Evolutionary conservation across 2,797 vertebrate species (phyloP).

Genomic region (Molossus alvarezi): DNA sequence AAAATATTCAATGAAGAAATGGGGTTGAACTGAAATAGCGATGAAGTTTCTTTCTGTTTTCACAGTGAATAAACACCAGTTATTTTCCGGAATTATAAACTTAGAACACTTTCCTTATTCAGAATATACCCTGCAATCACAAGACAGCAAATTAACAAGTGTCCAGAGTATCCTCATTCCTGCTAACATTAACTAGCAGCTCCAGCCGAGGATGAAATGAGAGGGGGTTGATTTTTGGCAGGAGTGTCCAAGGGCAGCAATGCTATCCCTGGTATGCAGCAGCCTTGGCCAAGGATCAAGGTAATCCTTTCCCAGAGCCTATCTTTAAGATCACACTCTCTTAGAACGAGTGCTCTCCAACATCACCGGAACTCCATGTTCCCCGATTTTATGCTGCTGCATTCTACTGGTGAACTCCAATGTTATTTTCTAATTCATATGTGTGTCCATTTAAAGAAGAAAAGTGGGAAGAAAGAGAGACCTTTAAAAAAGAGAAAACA

Average conservation of each 20-base stretch:
- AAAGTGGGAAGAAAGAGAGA: background rate
- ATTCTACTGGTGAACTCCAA: background rate
- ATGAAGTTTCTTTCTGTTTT: background rate
- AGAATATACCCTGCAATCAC: background rate
- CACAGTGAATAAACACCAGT: background rate
- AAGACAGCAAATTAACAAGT: background rate
- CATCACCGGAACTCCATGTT: slow-evolving; percentile 16
- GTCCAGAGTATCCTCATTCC: background rate
- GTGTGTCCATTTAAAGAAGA: background rate
- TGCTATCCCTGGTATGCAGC: slow-evolving; percentile 77
- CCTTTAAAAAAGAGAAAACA: slow-evolving; percentile 19
- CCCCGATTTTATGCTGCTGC: background rate
- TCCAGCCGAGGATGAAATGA: slow-evolving; percentile 77
- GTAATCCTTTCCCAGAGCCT: slow-evolving; percentile 67
- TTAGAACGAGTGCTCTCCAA: slow-evolving; percentile 46
- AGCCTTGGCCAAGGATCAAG: slow-evolving; percentile 77
- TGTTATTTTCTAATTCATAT: slow-evolving; percentile 68
- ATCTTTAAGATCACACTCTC: slow-evolving; percentile 70
- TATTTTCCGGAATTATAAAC: slow-evolving; percentile 45
- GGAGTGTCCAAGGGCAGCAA: slow-evolving; percentile 30
- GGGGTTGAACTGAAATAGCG: background rate
- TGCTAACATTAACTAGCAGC: slow-evolving; percentile 79
- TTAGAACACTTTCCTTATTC: background rate
- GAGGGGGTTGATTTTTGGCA: slow-evolving; percentile 79
- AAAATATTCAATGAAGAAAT: slow-evolving; percentile 39